These are phyloP conservation scores for Drosophila serrata DNA, from an alignment of 1,140 invertebrate species.

Conservation along the genomic window DNA sequence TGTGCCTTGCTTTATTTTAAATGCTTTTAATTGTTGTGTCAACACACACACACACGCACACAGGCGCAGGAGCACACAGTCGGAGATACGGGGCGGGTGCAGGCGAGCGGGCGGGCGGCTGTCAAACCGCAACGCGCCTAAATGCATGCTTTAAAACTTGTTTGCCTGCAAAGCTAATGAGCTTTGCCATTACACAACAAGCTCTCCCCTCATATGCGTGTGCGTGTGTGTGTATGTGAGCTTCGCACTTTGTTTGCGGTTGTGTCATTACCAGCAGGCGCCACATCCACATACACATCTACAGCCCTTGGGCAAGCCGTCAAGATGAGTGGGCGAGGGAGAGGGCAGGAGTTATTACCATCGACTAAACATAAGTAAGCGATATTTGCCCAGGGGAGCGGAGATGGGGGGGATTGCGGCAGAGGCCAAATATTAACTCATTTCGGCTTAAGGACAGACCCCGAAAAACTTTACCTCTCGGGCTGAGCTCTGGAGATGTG, in stretches of 20 bases:
- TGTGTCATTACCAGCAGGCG: slow-evolving; percentile 83
- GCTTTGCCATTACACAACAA: slow-evolving; percentile 81
- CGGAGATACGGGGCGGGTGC: slow-evolving; percentile 38
- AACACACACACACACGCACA: slow-evolving; percentile 53
- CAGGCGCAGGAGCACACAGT: slow-evolving; percentile 4
- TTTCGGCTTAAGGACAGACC: slow-evolving; percentile 63
- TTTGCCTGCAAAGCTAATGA: slow-evolving; percentile 81
- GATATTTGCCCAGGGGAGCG: slow-evolving; percentile 65
- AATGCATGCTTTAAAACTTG: slow-evolving; percentile 83
- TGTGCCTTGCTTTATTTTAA: slow-evolving; percentile 79
- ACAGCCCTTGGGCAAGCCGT: slow-evolving; percentile 55
- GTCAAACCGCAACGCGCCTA: slow-evolving; percentile 80
- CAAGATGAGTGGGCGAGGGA: slow-evolving; percentile 22
- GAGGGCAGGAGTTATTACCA: slow-evolving; percentile 65
- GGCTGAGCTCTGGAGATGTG: slow-evolving; percentile 24
- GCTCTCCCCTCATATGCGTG: slow-evolving; percentile 9
- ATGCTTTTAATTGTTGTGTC: slow-evolving; percentile 84
- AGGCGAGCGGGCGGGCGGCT: slow-evolving; percentile 64
- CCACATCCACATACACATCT: slow-evolving; percentile 28
- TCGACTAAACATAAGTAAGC: slow-evolving; percentile 79
- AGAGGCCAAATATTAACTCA: slow-evolving; percentile 78
- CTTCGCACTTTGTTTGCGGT: slow-evolving; percentile 81
- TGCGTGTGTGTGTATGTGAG: slow-evolving; percentile 41
- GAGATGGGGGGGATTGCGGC: slow-evolving; percentile 2
- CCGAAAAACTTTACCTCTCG: slow-evolving; percentile 62